Evolutionary conservation across 2,797 vertebrate species (phyloP), one percentile per base, ranked within the genome.

Genomic region (Malurus splendens): DNA sequence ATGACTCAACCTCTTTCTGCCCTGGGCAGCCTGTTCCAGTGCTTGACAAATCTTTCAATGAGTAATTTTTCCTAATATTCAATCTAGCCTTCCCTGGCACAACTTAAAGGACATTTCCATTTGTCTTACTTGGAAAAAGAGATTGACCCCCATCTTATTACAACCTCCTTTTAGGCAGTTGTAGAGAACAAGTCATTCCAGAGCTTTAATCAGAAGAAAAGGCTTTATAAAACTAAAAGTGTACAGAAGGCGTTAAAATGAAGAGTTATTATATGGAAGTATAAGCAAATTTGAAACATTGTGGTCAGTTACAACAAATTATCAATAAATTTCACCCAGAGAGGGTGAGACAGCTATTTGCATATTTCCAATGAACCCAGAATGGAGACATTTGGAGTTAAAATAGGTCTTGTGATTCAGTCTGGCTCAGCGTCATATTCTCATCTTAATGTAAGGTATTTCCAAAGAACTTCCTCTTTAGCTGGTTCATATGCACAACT

Each of bases 401-500:
- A 83, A 86, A 62, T 7, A 66, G 7, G 14, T 50, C 88, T 67
- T 6, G 9, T 93, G 90, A 91, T 78, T 90, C 89, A 87, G 83
- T 19, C 70, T 89, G 79, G 55, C 60, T 90, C 89, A 76, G 72
- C 67, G 87, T 86, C 92, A 93, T 32, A 78, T 56, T 72, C 30
- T 33, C 55, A 82, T 80, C 45, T 87, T 88, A 91, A 91, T 70
- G 68, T 94, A 70, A 94, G 67, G 45, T 68, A 79, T 94, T 94
- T 94, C 90, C 85, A 93, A 77, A 85, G 78, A 85, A 92, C 92
- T 95, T 96, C 95, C 88, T 85, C 68, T 87, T 91, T 23, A 77
- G 50, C 25, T 72, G 32, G 25, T 50, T 94, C 64, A 73, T 25
- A 54, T 33, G 60, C 61, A 91, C 72, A 94, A 79, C 54, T 65